Percentiles rank a stretch among this genome's conserved stretches.
Evolutionary conservation across 2,113 vertebrate species (phyloP).

Genomic region (Microcebus tavaratra): DNA sequence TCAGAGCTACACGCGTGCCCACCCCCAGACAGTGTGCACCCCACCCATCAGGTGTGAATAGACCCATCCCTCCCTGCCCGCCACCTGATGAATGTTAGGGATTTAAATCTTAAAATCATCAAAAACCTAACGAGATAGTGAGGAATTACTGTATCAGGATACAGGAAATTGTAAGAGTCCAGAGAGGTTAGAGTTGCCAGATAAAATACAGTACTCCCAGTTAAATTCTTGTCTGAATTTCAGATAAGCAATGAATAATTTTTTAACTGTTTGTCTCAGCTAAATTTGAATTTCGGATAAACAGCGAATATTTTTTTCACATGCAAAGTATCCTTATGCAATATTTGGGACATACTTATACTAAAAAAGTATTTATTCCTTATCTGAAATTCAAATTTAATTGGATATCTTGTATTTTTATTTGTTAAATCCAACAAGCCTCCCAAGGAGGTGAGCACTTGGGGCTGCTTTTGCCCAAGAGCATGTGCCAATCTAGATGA

Average conservation of each 20-base stretch:
- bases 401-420: not conserved
- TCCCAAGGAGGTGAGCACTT: not conserved
- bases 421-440: conserved; percentile 14
- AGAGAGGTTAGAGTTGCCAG: not conserved
- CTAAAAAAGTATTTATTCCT: not conserved
- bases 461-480: not conserved
- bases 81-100: too few relatives aligned
- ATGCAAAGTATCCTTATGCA: not conserved
- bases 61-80: too few relatives aligned
- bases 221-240: conserved; percentile 27
- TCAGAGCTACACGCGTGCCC: too few relatives aligned
- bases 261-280: not conserved
- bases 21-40: too few relatives aligned
- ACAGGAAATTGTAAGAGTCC: not conserved
- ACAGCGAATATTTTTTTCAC: conserved; percentile 35
- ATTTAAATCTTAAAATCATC: conserved; percentile 12
- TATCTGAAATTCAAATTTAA: conserved; percentile 27
- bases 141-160: not conserved
- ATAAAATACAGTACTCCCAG: conserved; percentile 15
- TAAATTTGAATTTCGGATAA: conserved; percentile 47
- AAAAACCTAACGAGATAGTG: not conserved
- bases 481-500: not conserved
- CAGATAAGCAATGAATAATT: not conserved
- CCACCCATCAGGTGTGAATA: too few relatives aligned
- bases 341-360: not conserved